These are phyloP conservation scores for Cylas formicarius DNA, from an alignment of 1,140 invertebrate species.

Conservation along the genomic window DNA sequence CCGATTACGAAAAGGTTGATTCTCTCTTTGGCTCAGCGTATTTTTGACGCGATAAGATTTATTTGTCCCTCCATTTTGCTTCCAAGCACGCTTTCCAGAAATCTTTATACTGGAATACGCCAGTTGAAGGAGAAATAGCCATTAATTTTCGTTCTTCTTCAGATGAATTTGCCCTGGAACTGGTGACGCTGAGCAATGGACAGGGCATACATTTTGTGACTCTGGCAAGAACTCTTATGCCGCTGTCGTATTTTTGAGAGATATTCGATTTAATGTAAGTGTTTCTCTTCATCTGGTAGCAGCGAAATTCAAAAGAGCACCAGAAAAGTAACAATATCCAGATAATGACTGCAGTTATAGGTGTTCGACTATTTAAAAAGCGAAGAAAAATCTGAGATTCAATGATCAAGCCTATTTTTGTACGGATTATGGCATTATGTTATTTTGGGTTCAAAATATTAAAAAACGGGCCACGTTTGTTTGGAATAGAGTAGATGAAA, in stretches of 20 bases:
- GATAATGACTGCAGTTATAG: constrained; percentile 19
- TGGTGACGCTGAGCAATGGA: background rate
- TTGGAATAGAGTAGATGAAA: constrained; percentile 39
- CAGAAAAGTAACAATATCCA: constrained; percentile 30
- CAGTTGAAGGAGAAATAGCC: constrained; percentile 3
- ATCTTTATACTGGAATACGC: constrained; percentile 2
- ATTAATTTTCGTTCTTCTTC: constrained; percentile 1
- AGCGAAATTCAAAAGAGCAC: constrained; percentile 28
- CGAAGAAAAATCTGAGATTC: constrained; percentile 1
- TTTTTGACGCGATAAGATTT: background rate
- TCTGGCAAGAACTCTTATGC: constrained; percentile 19
- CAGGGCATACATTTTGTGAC: constrained; percentile 24
- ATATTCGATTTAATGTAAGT: background rate
- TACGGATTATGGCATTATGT: constrained; percentile 36
- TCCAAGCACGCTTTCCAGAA: constrained; percentile 5
- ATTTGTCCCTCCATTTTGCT: constrained; percentile 4
- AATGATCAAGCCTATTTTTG: constrained; percentile 22
- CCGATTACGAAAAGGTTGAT: constrained; percentile 1
- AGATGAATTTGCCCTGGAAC: background rate
- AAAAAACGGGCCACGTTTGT: constrained; percentile 39
- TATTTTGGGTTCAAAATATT: constrained; percentile 35
- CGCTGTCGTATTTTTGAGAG: constrained; percentile 20
- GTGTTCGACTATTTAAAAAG: constrained; percentile 1
- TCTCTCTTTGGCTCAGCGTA: background rate
- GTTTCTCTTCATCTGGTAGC: constrained; percentile 15